Evolutionary conservation across 2,888 invertebrate genomes (phyloP).

Genomic region (Cheilosia vulpina): DNA sequence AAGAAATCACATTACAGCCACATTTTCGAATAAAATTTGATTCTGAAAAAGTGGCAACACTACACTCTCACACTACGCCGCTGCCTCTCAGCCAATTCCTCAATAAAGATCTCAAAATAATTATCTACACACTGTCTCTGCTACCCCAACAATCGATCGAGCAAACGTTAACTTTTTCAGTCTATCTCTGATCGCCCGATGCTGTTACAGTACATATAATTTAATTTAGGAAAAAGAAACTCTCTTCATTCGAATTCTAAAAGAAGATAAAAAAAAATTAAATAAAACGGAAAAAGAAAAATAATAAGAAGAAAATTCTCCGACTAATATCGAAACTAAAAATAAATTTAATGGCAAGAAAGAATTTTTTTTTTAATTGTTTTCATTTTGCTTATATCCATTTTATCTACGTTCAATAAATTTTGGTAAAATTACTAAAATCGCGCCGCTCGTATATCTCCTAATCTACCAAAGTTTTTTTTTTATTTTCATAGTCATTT

Average conservation of each 20-base stretch:
- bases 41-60: conserved; percentile 49
- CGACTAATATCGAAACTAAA: conserved; percentile 74
- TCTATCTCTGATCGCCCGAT: conserved; percentile 83
- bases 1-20: too few relatives aligned
- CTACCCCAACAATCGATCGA: conserved; percentile 65
- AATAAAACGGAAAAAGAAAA: conserved; percentile 71
- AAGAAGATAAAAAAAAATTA: conserved; percentile 29
- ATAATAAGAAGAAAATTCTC: conserved; percentile 60
- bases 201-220: conserved; percentile 78
- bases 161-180: conserved; percentile 78
- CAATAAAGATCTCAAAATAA: conserved; percentile 39
- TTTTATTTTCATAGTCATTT: conserved; percentile 12
- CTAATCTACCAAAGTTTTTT: conserved; percentile 13
- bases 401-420: conserved; percentile 44
- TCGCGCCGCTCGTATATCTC: conserved; percentile 59
- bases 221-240: conserved; percentile 65
- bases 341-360: conserved; percentile 66
- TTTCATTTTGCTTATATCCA: conserved; percentile 41
- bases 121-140: conserved; percentile 17
- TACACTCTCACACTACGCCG: neutral
- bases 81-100: conserved; percentile 20
- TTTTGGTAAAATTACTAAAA: conserved; percentile 37
- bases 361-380: conserved; percentile 39
- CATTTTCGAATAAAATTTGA: too few relatives aligned
- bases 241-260: conserved; percentile 67